Evolutionary conservation across 1,140 invertebrate species (phyloP).

Genomic region (Rhopalosiphum maidis): DNA sequence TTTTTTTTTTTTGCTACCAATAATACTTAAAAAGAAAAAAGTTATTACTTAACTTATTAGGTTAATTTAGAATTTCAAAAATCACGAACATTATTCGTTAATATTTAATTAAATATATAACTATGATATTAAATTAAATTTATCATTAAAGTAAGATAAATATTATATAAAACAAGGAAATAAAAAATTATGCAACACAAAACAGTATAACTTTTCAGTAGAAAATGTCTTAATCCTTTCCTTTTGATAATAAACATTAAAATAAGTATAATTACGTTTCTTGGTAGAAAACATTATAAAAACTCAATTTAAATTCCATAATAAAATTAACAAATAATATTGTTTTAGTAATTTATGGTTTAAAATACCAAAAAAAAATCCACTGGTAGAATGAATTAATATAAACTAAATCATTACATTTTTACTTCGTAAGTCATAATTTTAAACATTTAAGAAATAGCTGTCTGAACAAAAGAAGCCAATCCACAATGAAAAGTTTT

Average conservation of each 20-base stretch:
- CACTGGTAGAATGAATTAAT: not conserved
- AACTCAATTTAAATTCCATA: not conserved
- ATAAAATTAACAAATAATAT: slow-evolving; percentile 7
- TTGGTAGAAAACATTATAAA: not conserved
- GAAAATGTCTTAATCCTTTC: not conserved
- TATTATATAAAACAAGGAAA: not conserved
- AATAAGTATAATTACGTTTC: not conserved
- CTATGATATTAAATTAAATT: not conserved
- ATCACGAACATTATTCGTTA: not conserved
- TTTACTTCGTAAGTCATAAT: not conserved
- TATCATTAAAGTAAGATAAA: not conserved
- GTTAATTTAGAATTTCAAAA: not conserved
- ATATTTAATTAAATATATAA: not conserved
- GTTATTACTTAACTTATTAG: not conserved
- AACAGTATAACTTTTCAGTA: not conserved
- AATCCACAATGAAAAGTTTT: not conserved
- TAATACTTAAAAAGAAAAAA: not conserved
- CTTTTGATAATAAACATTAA: not conserved
- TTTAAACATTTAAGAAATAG: not conserved
- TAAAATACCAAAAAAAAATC: not conserved
- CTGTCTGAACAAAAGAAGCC: not conserved
- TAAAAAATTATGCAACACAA: not conserved
- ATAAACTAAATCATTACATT: not conserved
- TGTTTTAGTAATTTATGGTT: not conserved
- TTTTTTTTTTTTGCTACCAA: not conserved